phyloP scores from a whole-genome alignment of 2,888 invertebrate species.

The Ypsolopha sequella region DNA sequence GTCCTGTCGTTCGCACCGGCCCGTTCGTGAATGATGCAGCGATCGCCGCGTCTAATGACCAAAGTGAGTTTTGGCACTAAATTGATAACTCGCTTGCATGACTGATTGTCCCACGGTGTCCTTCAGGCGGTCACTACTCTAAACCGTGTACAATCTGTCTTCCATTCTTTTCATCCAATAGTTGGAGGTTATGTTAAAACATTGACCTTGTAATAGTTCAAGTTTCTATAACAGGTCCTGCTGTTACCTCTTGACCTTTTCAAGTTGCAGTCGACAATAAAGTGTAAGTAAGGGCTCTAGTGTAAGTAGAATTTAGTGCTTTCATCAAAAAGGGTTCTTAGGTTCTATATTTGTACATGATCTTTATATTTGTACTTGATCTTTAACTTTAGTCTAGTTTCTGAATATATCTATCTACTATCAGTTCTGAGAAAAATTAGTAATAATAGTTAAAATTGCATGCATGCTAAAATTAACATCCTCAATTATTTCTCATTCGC shows the following conservation, averaged over 20 bases:
- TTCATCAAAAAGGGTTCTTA: too few species aligned
- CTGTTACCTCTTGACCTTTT: not conserved
- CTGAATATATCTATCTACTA: too few species aligned
- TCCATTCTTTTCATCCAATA: not conserved
- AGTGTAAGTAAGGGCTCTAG: too few species aligned
- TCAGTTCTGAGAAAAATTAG: too few species aligned
- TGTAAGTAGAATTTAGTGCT: too few species aligned
- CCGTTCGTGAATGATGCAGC: conserved; percentile 46
- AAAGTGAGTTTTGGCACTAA: conserved; percentile 48
- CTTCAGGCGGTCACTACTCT: conserved; percentile 18
- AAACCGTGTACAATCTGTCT: not conserved
- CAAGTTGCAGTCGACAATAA: not conserved
- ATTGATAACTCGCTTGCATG: conserved; percentile 23
- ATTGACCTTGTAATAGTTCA: conserved; percentile 14
- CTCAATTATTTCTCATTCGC: too few species aligned
- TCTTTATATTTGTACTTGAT: too few species aligned
- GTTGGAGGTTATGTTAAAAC: conserved; percentile 12
- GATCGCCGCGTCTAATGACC: conserved; percentile 48
- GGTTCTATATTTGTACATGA: too few species aligned
- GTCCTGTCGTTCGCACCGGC: conserved; percentile 42
- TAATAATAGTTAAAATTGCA: too few species aligned
- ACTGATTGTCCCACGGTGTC: conserved; percentile 48
- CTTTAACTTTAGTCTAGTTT: too few species aligned
- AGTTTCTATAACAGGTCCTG: conserved; percentile 15
- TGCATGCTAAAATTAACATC: too few species aligned